A percentile compares a stretch with the other conserved stretches of the same genome.
Evolutionary conservation across 1,140 invertebrate species (phyloP).

Genomic region (Diuraphis noxia): DNA sequence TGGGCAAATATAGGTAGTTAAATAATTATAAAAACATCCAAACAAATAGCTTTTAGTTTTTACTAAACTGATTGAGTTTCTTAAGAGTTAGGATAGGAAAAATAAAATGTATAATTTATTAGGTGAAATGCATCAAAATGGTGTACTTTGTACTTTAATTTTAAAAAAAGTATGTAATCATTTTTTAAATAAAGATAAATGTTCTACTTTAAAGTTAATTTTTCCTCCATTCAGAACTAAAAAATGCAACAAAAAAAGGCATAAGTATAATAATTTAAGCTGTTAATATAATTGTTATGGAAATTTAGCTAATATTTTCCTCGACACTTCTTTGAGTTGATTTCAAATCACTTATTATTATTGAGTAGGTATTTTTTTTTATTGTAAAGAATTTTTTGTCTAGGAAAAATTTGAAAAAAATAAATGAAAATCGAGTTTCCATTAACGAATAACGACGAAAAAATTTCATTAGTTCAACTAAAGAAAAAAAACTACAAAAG

Average conservation of each 20-base stretch:
- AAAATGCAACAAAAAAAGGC: not conserved
- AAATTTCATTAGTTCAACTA: not conserved
- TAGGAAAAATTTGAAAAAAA: not conserved
- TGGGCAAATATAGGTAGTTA: not conserved
- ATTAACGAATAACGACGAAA: not conserved
- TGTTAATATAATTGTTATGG: not conserved
- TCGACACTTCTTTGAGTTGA: not conserved
- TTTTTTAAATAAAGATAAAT: not conserved
- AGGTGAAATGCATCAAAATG: not conserved
- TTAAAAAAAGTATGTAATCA: not conserved
- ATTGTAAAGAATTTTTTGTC: not conserved
- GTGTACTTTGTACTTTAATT: not conserved
- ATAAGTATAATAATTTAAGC: not conserved
- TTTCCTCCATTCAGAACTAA: not conserved
- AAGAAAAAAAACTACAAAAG: not conserved
- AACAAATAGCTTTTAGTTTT: not conserved
- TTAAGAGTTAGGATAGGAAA: too few relatives aligned
- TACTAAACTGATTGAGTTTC: not conserved
- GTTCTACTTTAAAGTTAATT: not conserved
- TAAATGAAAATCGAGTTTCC: not conserved
- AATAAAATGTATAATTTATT: not conserved
- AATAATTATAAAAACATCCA: not conserved
- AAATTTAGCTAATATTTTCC: not conserved
- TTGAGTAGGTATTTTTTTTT: not conserved
- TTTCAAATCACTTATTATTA: not conserved